Base-by-base conservation (phyloP, 1,140 invertebrate genomes). In the Drosophila mayri region DNA sequence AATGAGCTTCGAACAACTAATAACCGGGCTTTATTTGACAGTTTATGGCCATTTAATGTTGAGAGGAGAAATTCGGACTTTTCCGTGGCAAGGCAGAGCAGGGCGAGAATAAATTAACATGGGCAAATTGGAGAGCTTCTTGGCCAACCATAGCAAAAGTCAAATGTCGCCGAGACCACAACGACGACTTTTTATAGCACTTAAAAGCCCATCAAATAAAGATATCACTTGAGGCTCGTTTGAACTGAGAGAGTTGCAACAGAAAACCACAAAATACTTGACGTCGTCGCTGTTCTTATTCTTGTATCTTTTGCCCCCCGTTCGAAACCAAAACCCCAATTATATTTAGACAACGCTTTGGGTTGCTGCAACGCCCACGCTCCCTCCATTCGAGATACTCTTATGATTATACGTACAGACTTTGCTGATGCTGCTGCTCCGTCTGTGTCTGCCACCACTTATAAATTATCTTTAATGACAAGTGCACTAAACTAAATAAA, bases 401-500 rank as follows among this genome's bases (percentile, higher is more conserved):
- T 47, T 47, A 76, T 82, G 83, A 87, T 79, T 77, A 87, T 79
- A 76, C 61, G 35, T 47, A 32, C 25, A 46, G 35, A 54, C 32
- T 35, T 32, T 52, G 49, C 28, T 40, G 22, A 32, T 44, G 49
- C 49, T 30, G 46, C 47, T 32, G 18, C 50, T 20, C 41, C n/a
- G 49, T 50, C 49, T 54, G 32, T 22, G 32, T 38, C 50, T 20
- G 62, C 44, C 70, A 58, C 61, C 67, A 72, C 73, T 79, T 82
- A 87, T 87, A 87, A 87, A 88, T 87, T 87, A 87, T 88, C 78
- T 83, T 80, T 87, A 88, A 87, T 86, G 83, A 79, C 83, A 87
- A 87, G 79, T 86, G 84, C 79, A 83, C 62, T 83, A 88, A 88
- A 87, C 84, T 87, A 84, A 83, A 87, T 88, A 87, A 88, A 85